Percentiles rank a stretch among this genome's conserved stretches.
These are phyloP conservation scores for Argya squamiceps DNA, from an alignment of 2,797 vertebrate genomes.

Conservation along the genomic window DNA sequence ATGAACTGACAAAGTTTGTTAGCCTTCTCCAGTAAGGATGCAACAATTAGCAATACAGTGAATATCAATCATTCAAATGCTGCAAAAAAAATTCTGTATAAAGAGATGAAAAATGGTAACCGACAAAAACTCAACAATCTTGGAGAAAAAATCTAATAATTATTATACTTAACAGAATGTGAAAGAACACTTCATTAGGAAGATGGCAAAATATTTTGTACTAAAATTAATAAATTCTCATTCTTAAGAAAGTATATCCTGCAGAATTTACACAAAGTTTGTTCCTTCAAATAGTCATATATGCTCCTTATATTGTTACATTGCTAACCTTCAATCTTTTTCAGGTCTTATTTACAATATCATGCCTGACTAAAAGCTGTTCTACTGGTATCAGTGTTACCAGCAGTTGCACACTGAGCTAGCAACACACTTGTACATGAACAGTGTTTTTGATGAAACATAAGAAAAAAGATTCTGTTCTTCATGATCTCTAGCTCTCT, in stretches of 20 bases:
- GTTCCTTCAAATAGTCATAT: neutral
- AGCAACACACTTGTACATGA: neutral
- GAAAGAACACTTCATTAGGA: neutral
- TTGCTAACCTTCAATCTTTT: neutral
- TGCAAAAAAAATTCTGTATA: neutral
- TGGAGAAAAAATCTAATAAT: neutral
- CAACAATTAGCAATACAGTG: neutral
- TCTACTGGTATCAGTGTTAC: neutral
- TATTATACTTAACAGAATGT: neutral
- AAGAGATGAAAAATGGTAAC: neutral
- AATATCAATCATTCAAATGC: neutral
- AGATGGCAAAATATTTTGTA: neutral
- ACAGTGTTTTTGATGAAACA: neutral
- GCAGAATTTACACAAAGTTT: neutral
- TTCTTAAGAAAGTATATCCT: neutral
- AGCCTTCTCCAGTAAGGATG: neutral
- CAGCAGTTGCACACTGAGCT: neutral
- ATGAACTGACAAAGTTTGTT: slow-evolving; percentile 16
- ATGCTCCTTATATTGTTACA: neutral
- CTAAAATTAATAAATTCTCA: neutral
- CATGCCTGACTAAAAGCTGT: neutral
- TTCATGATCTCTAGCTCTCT: neutral
- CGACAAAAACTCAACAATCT: neutral
- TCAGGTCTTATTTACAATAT: neutral
- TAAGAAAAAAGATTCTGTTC: neutral